A percentile compares a stretch with the other conserved stretches of the same genome.
These are phyloP conservation scores for Drosophila nigrodunni DNA, from an alignment of 1,140 invertebrate species.

Conservation along the genomic window DNA sequence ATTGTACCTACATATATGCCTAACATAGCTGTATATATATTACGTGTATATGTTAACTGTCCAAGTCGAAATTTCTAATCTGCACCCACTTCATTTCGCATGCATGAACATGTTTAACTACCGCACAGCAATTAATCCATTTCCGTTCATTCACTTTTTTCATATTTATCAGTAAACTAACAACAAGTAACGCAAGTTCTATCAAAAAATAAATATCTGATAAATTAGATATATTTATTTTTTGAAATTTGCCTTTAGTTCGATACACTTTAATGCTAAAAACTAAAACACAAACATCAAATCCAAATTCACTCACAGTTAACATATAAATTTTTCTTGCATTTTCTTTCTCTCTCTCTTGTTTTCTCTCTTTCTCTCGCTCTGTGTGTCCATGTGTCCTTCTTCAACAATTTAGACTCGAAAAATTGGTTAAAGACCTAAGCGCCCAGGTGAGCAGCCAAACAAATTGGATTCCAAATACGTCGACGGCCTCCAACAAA, in stretches of 20 bases:
- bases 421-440: constrained; percentile 83
- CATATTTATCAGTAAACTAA: neutral
- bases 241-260: too few relatives aligned
- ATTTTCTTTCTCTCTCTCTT: constrained; percentile 53
- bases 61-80: constrained; percentile 28
- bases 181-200: too few relatives aligned
- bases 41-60: constrained; percentile 12
- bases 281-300: neutral
- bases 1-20: neutral
- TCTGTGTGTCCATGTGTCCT: constrained; percentile 13
- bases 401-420: constrained; percentile 71
- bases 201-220: too few relatives aligned
- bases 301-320: constrained; percentile 49
- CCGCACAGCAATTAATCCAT: constrained; percentile 2
- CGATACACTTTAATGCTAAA: too few relatives aligned
- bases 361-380: constrained; percentile 46
- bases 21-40: neutral
- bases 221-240: too few relatives aligned
- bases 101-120: constrained; percentile 3
- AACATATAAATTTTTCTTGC: constrained; percentile 47
- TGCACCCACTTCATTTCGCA: constrained; percentile 48
- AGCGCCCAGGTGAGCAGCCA: constrained; percentile 59
- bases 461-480: constrained; percentile 45
- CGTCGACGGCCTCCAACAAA: constrained; percentile 40
- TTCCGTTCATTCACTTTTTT: neutral